Conservation (phyloP, 2,888 invertebrate species). For the Strigamia crassipes region DNA sequence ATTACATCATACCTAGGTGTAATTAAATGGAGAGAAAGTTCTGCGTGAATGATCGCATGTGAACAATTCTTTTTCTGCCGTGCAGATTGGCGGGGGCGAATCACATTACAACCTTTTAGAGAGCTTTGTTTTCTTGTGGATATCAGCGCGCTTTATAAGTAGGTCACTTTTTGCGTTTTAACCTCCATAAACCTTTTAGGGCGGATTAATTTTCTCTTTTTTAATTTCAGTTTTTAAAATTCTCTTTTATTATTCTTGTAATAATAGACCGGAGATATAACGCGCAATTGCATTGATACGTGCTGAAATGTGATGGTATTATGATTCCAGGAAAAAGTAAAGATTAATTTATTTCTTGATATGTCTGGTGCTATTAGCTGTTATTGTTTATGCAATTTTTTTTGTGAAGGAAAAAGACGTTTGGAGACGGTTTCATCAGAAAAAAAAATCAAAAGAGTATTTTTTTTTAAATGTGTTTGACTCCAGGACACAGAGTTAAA, state of each 20-base stretch:
- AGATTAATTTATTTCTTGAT: too few relatives aligned
- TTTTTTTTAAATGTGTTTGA: too few relatives aligned
- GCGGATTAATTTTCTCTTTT: neutral
- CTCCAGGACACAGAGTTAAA: too few relatives aligned
- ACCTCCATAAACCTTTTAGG: neutral
- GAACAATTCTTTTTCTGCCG: neutral
- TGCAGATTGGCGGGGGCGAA: neutral
- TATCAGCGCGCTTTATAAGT: neutral
- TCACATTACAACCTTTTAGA: neutral
- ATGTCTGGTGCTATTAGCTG: too few relatives aligned
- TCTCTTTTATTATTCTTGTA: neutral
- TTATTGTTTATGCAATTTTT: too few relatives aligned
- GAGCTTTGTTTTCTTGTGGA: neutral
- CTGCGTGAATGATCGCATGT: neutral
- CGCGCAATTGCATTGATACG: neutral
- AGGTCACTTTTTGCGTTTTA: slow-evolving; percentile 2
- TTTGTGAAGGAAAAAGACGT: too few relatives aligned
- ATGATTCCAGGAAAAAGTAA: too few relatives aligned
- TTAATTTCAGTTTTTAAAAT: neutral
- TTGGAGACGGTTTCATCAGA: too few relatives aligned
- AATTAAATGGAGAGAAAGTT: neutral
- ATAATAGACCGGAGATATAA: neutral
- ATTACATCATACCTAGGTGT: slow-evolving; percentile 8
- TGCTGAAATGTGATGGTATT: too few relatives aligned
- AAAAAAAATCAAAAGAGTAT: too few relatives aligned